These are phyloP conservation scores for Sthenelais limicola DNA, from an alignment of 2,888 invertebrate genomes.

Conservation along the genomic window DNA sequence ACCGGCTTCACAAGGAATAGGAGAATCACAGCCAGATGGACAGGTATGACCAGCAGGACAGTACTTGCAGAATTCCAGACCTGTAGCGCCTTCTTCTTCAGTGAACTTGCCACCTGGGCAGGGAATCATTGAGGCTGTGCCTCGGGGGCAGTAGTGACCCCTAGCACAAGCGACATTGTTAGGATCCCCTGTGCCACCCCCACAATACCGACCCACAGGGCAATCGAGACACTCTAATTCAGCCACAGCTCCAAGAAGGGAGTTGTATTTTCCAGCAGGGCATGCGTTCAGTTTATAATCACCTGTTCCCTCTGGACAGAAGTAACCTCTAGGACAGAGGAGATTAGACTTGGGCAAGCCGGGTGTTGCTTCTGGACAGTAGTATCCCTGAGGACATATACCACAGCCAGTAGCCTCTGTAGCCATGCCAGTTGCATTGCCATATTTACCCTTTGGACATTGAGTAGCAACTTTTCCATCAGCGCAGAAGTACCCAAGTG, in stretches of 20 bases:
- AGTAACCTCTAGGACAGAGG: slow-evolving; percentile 57
- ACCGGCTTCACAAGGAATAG: slow-evolving; percentile 60
- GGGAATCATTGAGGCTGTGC: slow-evolving; percentile 53
- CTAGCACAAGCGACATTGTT: slow-evolving; percentile 60
- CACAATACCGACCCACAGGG: slow-evolving; percentile 65
- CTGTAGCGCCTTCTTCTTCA: slow-evolving; percentile 61
- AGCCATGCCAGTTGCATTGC: slow-evolving; percentile 57
- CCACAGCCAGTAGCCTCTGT: slow-evolving; percentile 56
- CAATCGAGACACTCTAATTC: slow-evolving; percentile 60
- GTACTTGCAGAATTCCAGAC: slow-evolving; percentile 58
- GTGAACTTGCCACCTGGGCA: slow-evolving; percentile 68
- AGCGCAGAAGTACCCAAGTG: slow-evolving; percentile 63
- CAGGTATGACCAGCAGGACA: slow-evolving; percentile 55
- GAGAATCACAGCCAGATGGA: slow-evolving; percentile 58
- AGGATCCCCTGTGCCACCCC: slow-evolving; percentile 62
- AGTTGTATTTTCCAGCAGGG: slow-evolving; percentile 53
- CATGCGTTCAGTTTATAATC: slow-evolving; percentile 62
- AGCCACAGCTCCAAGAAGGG: slow-evolving; percentile 55
- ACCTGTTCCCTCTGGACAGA: slow-evolving; percentile 61
- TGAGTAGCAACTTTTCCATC: slow-evolving; percentile 60
- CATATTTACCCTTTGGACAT: slow-evolving; percentile 67
- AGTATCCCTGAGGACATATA: slow-evolving; percentile 65
- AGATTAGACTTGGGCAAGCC: slow-evolving; percentile 56
- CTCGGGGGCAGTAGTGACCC: slow-evolving; percentile 63
- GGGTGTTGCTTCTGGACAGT: slow-evolving; percentile 65